Percentiles rank a stretch among this genome's conserved stretches.
phyloP scores from a whole-genome alignment of 2,888 invertebrate species.

The Minunthozetes semirufus region DNA sequence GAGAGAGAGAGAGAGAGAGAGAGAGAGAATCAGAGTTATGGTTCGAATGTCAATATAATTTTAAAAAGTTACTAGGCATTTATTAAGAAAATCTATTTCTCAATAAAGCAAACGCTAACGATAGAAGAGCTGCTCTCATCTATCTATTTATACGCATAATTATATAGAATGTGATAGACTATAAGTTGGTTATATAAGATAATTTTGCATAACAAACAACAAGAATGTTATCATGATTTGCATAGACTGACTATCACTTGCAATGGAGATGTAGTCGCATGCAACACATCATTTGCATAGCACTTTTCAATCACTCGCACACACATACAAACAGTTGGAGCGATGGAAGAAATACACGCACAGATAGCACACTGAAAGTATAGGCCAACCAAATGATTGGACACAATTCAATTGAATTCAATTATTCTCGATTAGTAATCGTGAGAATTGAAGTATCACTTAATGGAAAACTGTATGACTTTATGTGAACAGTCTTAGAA shows the following conservation, averaged over 20 bases:
- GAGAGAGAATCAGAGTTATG: too few relatives aligned
- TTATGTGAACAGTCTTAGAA: neutral
- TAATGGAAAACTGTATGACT: slow-evolving; percentile 4
- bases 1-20: neutral
- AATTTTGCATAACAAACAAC: neutral
- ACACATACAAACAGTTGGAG: neutral
- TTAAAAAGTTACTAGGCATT: too few relatives aligned
- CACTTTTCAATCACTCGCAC: neutral
- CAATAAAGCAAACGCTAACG: too few relatives aligned
- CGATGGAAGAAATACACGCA: neutral
- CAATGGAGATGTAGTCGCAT: neutral
- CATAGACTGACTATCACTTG: slow-evolving; percentile 12
- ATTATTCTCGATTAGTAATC: slow-evolving; percentile 23
- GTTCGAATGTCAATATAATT: too few relatives aligned
- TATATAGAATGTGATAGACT: neutral
- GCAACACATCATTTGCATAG: slow-evolving; percentile 13
- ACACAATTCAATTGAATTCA: slow-evolving; percentile 4
- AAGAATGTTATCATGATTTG: neutral
- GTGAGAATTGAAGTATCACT: slow-evolving; percentile 23
- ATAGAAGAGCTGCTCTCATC: too few relatives aligned
- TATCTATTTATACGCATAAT: too few relatives aligned
- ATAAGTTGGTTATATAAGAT: neutral
- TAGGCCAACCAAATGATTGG: neutral
- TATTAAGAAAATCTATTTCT: too few relatives aligned
- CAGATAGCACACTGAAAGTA: neutral